Conservation (phyloP, 2,797 vertebrate species). For the Rhabdomys pumilio region DNA sequence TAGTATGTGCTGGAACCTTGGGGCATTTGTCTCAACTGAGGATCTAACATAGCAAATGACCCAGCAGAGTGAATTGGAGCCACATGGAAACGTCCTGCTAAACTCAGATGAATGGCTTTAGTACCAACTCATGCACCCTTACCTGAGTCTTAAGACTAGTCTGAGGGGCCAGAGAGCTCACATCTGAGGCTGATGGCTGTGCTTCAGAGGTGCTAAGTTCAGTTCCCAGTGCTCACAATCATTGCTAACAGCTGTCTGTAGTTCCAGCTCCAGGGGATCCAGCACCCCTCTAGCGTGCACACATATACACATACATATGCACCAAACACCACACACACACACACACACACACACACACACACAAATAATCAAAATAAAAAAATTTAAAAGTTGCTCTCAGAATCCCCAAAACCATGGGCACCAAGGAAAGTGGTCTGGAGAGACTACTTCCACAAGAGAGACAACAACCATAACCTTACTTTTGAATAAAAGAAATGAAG, state of each 20-base stretch:
- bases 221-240: neutral
- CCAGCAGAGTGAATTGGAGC: neutral
- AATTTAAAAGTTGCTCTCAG: neutral
- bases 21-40: neutral
- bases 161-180: neutral
- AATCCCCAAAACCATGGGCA: neutral
- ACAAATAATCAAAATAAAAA: neutral
- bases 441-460: neutral
- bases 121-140: neutral
- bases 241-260: neutral
- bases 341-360: neutral
- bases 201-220: neutral
- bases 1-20: neutral
- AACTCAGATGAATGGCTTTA: neutral
- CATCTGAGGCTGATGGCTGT: neutral
- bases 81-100: neutral
- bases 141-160: slow-evolving; percentile 2
- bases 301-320: neutral
- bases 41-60: neutral
- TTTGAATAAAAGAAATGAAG: neutral
- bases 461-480: neutral
- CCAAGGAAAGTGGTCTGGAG: neutral
- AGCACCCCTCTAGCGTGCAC: neutral
- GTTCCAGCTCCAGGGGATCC: neutral
- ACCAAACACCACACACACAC: neutral